Percentiles rank a stretch among this genome's conserved stretches.
These are phyloP conservation scores for Panorpa germanica DNA, from an alignment of 2,888 invertebrate genomes.

Conservation along the genomic window DNA sequence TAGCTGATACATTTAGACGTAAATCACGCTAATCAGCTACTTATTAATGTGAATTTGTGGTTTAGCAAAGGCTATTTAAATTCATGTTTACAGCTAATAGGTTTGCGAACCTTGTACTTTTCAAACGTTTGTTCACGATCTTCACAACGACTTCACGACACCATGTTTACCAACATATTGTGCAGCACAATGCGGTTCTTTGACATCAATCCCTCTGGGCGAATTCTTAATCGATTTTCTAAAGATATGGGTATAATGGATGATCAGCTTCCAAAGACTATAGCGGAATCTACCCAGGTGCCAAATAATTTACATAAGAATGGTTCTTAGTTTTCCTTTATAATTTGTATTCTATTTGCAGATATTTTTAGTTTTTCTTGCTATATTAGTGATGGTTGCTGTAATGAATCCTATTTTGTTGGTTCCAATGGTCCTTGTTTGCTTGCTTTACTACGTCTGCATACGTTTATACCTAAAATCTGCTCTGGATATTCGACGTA, in stretches of 20 bases:
- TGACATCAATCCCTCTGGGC: constrained; percentile 64
- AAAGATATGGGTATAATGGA: constrained; percentile 73
- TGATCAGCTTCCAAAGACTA: constrained; percentile 49
- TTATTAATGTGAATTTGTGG: too few species aligned
- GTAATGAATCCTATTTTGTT: constrained; percentile 48
- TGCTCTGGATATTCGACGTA: constrained; percentile 52
- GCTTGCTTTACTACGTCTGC: constrained; percentile 38
- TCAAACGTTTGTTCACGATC: constrained; percentile 59
- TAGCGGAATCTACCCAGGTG: constrained; percentile 44
- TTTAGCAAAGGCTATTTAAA: too few species aligned
- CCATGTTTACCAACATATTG: constrained; percentile 67
- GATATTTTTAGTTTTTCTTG: constrained; percentile 53
- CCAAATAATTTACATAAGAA: background rate
- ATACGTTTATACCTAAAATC: constrained; percentile 50
- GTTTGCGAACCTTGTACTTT: constrained; percentile 43
- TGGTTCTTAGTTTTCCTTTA: constrained; percentile 11
- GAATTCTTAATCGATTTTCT: constrained; percentile 61
- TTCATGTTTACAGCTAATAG: too few species aligned
- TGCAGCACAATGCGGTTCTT: constrained; percentile 57
- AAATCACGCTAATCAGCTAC: too few species aligned
- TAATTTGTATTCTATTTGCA: constrained; percentile 25
- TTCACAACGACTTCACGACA: constrained; percentile 56
- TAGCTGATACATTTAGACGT: too few species aligned
- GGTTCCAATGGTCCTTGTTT: constrained; percentile 42
- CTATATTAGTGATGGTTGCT: constrained; percentile 52